Percentiles rank a stretch among this genome's conserved stretches.
Conservation (phyloP, 2,888 invertebrate species). For the Cacoxenus indagator region DNA sequence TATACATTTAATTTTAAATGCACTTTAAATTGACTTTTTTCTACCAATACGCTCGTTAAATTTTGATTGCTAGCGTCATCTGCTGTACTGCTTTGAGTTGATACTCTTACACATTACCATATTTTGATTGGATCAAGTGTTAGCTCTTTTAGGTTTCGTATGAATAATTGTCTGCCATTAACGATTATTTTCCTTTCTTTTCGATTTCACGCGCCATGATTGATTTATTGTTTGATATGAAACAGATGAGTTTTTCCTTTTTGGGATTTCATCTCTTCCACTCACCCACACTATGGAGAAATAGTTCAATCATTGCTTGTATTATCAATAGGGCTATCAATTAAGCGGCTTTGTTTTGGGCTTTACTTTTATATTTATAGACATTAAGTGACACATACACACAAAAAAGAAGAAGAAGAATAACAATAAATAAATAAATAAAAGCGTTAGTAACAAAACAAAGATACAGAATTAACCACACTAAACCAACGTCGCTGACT, state of each 20-base stretch:
- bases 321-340: slow-evolving; percentile 10
- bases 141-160: slow-evolving; percentile 50
- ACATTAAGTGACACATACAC: background rate
- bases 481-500: slow-evolving; percentile 55
- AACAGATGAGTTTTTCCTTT: slow-evolving; percentile 6
- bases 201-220: slow-evolving; percentile 42
- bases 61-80: background rate
- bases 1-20: background rate
- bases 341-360: slow-evolving; percentile 15
- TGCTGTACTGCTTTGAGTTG: background rate
- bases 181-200: slow-evolving; percentile 42
- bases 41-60: background rate
- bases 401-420: slow-evolving; percentile 15
- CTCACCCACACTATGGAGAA: slow-evolving; percentile 31
- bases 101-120: background rate
- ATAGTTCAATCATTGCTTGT: background rate
- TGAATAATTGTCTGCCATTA: slow-evolving; percentile 60
- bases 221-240: slow-evolving; percentile 46
- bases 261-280: background rate
- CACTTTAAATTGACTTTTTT: background rate
- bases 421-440: slow-evolving; percentile 42
- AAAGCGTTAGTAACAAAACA: too few species aligned
- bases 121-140: slow-evolving; percentile 30
- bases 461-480: too few species aligned
- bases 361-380: background rate